Evolutionary conservation across 1,140 invertebrate genomes (phyloP).

Genomic region (Drosophila elegans): DNA sequence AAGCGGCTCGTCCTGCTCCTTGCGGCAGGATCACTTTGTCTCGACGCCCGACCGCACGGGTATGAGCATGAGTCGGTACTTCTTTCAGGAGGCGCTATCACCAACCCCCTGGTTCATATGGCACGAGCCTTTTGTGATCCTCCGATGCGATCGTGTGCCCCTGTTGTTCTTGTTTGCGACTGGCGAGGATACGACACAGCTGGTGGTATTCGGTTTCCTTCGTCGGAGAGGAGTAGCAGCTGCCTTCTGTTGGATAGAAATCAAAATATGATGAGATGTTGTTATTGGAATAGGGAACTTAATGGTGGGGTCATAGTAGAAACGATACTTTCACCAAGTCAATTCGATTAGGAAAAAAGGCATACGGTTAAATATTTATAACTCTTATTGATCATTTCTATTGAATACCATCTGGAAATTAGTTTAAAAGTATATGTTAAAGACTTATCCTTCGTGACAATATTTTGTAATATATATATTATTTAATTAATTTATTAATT

Average conservation of each 20-base stretch:
- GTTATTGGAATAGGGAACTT: slow-evolving; percentile 19
- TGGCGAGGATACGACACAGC: slow-evolving; percentile 29
- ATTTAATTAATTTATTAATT: too few relatives aligned
- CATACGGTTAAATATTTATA: too few relatives aligned
- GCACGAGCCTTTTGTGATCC: slow-evolving; percentile 61
- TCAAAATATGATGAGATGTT: slow-evolving; percentile 41
- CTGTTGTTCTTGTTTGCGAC: slow-evolving; percentile 35
- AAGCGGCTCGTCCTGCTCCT: slow-evolving; percentile 52
- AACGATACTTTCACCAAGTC: background rate
- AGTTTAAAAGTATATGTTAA: too few relatives aligned
- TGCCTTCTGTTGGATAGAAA: slow-evolving; percentile 43
- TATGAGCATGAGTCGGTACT: slow-evolving; percentile 57
- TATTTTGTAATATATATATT: too few relatives aligned
- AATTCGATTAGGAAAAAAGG: too few relatives aligned
- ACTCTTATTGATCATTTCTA: too few relatives aligned
- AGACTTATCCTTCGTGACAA: too few relatives aligned
- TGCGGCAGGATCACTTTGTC: slow-evolving; percentile 64
- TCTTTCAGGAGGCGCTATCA: slow-evolving; percentile 49
- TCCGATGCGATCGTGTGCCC: slow-evolving; percentile 59
- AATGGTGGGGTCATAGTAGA: background rate
- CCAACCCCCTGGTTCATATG: slow-evolving; percentile 56
- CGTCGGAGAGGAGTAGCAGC: slow-evolving; percentile 35
- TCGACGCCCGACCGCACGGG: slow-evolving; percentile 55
- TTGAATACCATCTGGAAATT: too few relatives aligned
- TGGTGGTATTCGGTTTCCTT: slow-evolving; percentile 45